These are phyloP conservation scores for Herpailurus yagouaroundi DNA, from an alignment of 2,113 vertebrate genomes.

Conservation along the genomic window DNA sequence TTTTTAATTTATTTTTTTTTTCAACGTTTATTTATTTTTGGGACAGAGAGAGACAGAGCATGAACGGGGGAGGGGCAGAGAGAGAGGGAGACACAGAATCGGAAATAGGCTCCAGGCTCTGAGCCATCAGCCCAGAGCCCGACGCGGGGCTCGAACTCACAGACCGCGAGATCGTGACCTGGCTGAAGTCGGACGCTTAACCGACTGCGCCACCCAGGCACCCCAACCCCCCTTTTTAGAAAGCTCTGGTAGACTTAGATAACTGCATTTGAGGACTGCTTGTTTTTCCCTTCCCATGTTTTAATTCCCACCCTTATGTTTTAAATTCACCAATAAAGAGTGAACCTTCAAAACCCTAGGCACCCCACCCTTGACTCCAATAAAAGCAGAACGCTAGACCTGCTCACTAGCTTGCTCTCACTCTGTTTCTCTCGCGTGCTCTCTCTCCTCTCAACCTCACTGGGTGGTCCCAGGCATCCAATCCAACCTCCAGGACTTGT, in stretches of 20 bases:
- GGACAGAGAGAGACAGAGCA: too few species aligned
- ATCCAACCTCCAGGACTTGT: not conserved
- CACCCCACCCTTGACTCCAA: not conserved
- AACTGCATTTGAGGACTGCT: not conserved
- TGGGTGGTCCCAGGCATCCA: not conserved
- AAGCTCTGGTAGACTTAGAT: not conserved
- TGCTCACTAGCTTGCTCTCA: not conserved
- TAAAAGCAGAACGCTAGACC: not conserved
- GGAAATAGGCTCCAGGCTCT: too few species aligned
- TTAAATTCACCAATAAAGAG: not conserved
- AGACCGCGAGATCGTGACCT: too few species aligned
- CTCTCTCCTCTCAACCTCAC: not conserved
- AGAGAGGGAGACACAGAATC: too few species aligned
- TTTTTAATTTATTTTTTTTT: too few species aligned
- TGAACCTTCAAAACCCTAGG: not conserved
- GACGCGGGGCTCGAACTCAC: too few species aligned
- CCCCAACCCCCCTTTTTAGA: not conserved
- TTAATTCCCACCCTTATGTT: not conserved
- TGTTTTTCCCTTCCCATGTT: not conserved
- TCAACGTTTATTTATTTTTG: too few species aligned
- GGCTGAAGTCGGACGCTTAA: too few species aligned
- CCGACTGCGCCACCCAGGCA: too few species aligned
- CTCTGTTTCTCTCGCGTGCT: not conserved
- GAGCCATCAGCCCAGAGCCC: too few species aligned
- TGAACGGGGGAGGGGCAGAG: too few species aligned